A percentile compares a stretch with the other conserved stretches of the same genome.
Evolutionary conservation across 2,888 invertebrate genomes (phyloP).

Genomic region (Nycteola revayana): DNA sequence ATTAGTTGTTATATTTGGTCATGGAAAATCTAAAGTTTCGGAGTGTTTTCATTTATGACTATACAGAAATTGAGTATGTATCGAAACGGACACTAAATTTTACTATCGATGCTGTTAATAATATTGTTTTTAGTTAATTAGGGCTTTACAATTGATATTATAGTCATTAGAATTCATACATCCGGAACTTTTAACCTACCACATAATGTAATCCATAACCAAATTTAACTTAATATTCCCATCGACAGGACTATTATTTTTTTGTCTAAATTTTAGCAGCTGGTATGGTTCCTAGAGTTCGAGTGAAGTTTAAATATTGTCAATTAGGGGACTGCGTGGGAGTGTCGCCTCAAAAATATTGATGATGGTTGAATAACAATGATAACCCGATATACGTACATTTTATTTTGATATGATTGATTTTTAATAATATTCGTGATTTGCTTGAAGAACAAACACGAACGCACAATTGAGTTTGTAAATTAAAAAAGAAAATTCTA

Average conservation of each 20-base stretch:
- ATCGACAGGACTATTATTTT: conserved; percentile 55
- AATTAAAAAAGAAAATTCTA: conserved; percentile 41
- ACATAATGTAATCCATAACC: conserved; percentile 47
- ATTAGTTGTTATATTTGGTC: conserved; percentile 51
- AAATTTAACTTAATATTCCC: conserved; percentile 52
- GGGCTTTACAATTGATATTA: conserved; percentile 23
- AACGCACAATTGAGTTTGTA: conserved; percentile 78
- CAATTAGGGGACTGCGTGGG: conserved; percentile 80
- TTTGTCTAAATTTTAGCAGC: conserved; percentile 79
- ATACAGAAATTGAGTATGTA: conserved; percentile 12
- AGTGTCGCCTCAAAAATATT: conserved; percentile 69
- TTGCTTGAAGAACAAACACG: conserved; percentile 57
- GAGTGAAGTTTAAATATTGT: conserved; percentile 80
- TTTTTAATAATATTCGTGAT: conserved; percentile 39
- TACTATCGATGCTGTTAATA: conserved; percentile 16
- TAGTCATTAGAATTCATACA: conserved; percentile 32
- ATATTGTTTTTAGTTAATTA: conserved; percentile 21
- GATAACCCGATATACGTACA: conserved; percentile 46
- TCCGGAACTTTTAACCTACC: conserved; percentile 39
- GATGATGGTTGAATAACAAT: conserved; percentile 34
- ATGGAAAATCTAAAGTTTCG: conserved; percentile 46
- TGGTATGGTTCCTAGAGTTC: conserved; percentile 81
- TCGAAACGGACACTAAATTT: conserved; percentile 5
- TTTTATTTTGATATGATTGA: conserved; percentile 35
- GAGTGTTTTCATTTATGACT: conserved; percentile 32